A percentile compares a stretch with the other conserved stretches of the same genome.
phyloP scores from a whole-genome alignment of 1,140 invertebrate genomes.

The Orchesella cincta region DNA sequence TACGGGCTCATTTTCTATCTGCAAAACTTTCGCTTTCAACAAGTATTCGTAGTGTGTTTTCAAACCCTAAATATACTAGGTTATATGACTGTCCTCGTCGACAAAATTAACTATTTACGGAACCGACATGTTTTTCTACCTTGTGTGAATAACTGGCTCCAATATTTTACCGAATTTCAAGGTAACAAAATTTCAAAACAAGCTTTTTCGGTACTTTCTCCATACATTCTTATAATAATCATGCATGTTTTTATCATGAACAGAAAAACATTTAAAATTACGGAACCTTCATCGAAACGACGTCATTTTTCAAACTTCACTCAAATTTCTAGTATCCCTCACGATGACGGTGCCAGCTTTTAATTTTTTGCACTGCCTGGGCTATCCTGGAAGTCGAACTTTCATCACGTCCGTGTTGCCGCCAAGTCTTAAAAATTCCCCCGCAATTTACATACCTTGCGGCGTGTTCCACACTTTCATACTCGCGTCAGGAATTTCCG shows the following conservation, averaged over 20 bases:
- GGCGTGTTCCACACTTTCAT: too few relatives aligned
- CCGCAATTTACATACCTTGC: too few relatives aligned
- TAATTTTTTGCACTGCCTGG: too few relatives aligned
- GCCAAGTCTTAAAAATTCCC: too few relatives aligned
- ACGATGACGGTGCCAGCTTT: too few relatives aligned
- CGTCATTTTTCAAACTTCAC: neutral
- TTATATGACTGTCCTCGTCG: neutral
- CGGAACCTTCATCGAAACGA: neutral
- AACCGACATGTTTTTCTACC: neutral
- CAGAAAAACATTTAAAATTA: neutral
- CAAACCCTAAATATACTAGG: neutral
- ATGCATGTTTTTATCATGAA: neutral
- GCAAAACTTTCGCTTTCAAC: neutral
- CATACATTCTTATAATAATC: too few relatives aligned
- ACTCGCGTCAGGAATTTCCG: too few relatives aligned
- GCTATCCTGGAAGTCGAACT: too few relatives aligned
- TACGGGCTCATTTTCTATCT: neutral
- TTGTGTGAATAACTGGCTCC: neutral
- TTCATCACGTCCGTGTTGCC: too few relatives aligned
- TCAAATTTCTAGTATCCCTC: too few relatives aligned
- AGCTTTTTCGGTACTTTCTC: too few relatives aligned
- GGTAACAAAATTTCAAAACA: too few relatives aligned
- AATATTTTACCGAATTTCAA: neutral
- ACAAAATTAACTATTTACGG: neutral
- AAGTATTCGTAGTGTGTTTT: neutral